Base-by-base conservation (phyloP, 2,113 vertebrate genomes). In the Hypomesus transpacificus region DNA sequence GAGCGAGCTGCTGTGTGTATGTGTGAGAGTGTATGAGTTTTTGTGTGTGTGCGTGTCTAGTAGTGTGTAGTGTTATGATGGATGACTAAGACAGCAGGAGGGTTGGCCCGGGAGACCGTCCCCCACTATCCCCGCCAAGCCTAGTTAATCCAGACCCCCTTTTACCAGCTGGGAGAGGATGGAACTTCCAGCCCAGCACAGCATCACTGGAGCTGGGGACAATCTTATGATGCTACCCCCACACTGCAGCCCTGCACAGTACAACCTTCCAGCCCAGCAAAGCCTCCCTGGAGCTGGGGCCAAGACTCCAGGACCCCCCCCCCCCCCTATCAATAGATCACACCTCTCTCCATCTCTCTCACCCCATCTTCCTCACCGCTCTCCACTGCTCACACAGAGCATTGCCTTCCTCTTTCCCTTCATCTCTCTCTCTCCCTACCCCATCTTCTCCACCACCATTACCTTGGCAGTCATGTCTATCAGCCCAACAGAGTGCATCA, bases 41-140 rank as follows among this genome's bases (percentile, higher is more conserved):
- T 4, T 34, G 31, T 6, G 31, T 34, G 31, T 34, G 31, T 34
- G 34, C 26, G 59, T 67, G 51, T 69, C 74, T 81, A 74, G 70
- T 70, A 68, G 71, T 73, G 14, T 63, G 50, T 18, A 74, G 68
- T 82, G 66, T 69, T 26, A 31, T 70, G 74, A 78, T 79, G 59
- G 82, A 86, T 85, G 78, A 80, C 53, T 70, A 7, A 16, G 60
- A 52, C 68, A 66, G 21, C 69, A 63, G 64, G 39, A 51, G 78
- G 75, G 11, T 31, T 46, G 61, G 54, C 64, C 64, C 64, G 65
- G 46, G 53, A 68, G 58, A 78, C 51, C 21, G 31, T 75, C 68
- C 74, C 74, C 64, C 79, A 76, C 78, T 28, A 20, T 66, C 74
- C 74, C 64, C 78, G 75, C 76, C 50, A 20, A 57, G 17, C 62